Evolutionary conservation across 1,140 invertebrate species (phyloP).

Genomic region (Bursaphelenchus mucronatus): DNA sequence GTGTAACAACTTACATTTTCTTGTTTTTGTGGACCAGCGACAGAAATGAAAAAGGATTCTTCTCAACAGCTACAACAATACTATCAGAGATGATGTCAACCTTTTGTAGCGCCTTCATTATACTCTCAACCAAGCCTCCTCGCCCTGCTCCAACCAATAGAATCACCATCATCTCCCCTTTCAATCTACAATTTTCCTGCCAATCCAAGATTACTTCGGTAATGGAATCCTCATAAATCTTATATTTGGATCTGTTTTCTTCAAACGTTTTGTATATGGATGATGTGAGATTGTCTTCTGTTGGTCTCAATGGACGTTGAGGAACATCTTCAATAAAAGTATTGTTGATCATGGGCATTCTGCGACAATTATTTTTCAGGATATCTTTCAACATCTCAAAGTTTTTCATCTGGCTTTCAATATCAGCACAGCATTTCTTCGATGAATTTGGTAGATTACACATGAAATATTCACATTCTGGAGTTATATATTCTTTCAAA

Average conservation of each 20-base stretch:
- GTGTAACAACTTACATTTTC: constrained; percentile 24
- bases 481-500: no score
- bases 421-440: no score
- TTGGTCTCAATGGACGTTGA: constrained; percentile 68
- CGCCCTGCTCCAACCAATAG: constrained; percentile 92
- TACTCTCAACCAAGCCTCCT: constrained; percentile 76
- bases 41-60: constrained; percentile 91
- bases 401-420: no score
- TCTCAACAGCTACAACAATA: constrained; percentile 72
- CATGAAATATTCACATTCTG: no score
- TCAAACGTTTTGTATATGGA: constrained; percentile 97
- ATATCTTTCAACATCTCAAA: no score
- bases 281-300: constrained; percentile 90
- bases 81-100: constrained; percentile 2
- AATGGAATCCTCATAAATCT: constrained; percentile 76
- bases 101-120: constrained; percentile 32
- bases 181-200: constrained; percentile 9
- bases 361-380: no score
- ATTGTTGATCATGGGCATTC: no score
- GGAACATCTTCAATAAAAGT: no score
- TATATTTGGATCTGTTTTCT: constrained; percentile 93
- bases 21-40: constrained; percentile 66
- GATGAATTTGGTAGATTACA: no score
- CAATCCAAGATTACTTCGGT: constrained; percentile 62
- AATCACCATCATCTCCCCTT: constrained; percentile 64